Evolutionary conservation across 1,140 invertebrate species (phyloP).

Genomic region (Hesperophylax magnus): DNA sequence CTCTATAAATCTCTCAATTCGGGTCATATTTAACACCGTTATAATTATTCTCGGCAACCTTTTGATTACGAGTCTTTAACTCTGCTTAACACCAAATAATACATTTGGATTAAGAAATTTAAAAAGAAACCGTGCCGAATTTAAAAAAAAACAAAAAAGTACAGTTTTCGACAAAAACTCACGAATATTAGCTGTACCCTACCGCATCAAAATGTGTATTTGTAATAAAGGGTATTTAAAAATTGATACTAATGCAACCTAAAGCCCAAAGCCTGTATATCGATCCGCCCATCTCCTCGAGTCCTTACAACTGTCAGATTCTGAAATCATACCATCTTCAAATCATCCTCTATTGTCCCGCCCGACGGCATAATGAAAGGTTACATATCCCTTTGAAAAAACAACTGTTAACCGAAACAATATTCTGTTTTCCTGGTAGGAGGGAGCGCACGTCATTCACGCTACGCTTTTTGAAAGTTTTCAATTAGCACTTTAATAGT

Average conservation of each 20-base stretch:
- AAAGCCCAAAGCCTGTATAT: slow-evolving; percentile 1
- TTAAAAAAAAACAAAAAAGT: too few species aligned
- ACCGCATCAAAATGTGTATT: neutral
- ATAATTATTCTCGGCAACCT: too few species aligned
- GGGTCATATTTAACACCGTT: too few species aligned
- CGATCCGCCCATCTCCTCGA: slow-evolving; percentile 19
- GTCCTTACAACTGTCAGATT: slow-evolving; percentile 16
- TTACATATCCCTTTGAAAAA: slow-evolving; percentile 35
- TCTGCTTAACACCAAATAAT: too few species aligned
- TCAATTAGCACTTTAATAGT: slow-evolving; percentile 27
- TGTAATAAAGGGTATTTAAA: slow-evolving; percentile 10
- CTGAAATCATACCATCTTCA: slow-evolving; percentile 24
- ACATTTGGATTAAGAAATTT: too few species aligned
- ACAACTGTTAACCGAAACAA: neutral
- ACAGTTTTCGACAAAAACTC: too few species aligned
- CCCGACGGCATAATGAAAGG: slow-evolving; percentile 33
- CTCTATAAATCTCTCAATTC: too few species aligned
- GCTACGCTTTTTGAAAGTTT: neutral
- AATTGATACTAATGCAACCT: slow-evolving; percentile 24
- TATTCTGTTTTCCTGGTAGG: slow-evolving; percentile 14
- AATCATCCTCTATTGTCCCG: slow-evolving; percentile 3
- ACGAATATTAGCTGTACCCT: too few species aligned
- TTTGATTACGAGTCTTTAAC: too few species aligned
- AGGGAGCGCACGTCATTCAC: neutral
- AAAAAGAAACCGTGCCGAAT: too few species aligned